These are phyloP conservation scores for Cheirogaleus medius DNA, from an alignment of 2,113 vertebrate species.

Conservation along the genomic window DNA sequence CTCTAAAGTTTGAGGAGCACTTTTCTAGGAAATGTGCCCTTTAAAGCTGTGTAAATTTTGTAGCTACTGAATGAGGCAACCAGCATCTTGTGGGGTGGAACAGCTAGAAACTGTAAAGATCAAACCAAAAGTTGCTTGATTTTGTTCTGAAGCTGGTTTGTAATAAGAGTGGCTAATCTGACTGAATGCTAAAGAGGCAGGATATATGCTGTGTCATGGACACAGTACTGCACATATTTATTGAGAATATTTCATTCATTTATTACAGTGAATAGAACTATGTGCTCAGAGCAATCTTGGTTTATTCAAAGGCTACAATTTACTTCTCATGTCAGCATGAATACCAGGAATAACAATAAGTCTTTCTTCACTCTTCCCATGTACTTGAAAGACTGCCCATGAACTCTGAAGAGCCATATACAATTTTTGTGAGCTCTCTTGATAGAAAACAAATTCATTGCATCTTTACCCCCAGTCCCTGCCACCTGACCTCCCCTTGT, in stretches of 20 bases:
- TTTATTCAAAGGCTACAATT: constrained; percentile 33
- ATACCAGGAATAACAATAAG: background rate
- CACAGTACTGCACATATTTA: background rate
- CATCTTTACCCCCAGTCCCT: background rate
- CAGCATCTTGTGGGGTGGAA: background rate
- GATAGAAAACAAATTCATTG: background rate
- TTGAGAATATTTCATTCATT: background rate
- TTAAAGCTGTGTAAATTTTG: background rate
- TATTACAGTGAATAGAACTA: background rate
- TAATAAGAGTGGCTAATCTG: background rate
- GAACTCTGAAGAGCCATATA: background rate
- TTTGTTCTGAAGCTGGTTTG: background rate
- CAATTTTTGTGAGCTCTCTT: background rate
- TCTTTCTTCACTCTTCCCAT: background rate
- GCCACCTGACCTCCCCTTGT: background rate
- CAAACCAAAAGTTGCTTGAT: background rate
- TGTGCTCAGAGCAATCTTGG: background rate
- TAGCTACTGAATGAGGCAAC: background rate
- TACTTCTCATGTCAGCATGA: background rate
- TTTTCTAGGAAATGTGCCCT: constrained; percentile 18
- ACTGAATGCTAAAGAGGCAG: background rate
- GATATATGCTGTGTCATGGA: background rate
- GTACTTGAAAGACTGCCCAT: background rate
- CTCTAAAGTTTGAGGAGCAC: background rate
- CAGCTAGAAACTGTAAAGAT: background rate